Evolutionary conservation across 2,113 vertebrate genomes (phyloP).

Genomic region (Anser brachyrhynchus): DNA sequence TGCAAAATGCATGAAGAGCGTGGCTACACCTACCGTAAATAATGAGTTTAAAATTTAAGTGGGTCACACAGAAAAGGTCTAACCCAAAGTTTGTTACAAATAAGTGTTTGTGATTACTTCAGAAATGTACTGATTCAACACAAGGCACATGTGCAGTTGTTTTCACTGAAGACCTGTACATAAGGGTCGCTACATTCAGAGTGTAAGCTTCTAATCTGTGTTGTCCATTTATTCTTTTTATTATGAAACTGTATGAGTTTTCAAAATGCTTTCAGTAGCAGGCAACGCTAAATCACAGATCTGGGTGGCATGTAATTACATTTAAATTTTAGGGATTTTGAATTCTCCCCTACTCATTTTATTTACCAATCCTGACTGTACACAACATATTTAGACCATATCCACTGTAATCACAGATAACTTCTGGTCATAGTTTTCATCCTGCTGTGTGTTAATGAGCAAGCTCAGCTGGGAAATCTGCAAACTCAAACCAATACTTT

Average conservation of each 20-base stretch:
- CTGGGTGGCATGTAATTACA: not conserved
- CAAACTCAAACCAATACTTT: not conserved
- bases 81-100: not conserved
- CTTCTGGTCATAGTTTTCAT: not conserved
- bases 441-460: not conserved
- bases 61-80: not conserved
- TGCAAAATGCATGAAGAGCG: constrained; percentile 27
- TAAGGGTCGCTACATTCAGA: not conserved
- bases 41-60: constrained; percentile 17
- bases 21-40: constrained; percentile 44
- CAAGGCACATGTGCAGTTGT: not conserved
- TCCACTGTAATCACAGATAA: not conserved
- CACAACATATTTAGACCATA: not conserved
- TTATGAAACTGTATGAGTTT: not conserved
- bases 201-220: not conserved
- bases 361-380: not conserved
- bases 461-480: not conserved
- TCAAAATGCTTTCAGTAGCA: not conserved
- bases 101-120: constrained; percentile 47
- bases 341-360: not conserved
- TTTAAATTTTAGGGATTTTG: not conserved
- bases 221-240: not conserved
- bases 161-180: constrained; percentile 42
- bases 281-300: not conserved
- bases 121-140: not conserved